Conservation (phyloP, 2,797 vertebrate species). For the Phoeniculus purpureus region DNA sequence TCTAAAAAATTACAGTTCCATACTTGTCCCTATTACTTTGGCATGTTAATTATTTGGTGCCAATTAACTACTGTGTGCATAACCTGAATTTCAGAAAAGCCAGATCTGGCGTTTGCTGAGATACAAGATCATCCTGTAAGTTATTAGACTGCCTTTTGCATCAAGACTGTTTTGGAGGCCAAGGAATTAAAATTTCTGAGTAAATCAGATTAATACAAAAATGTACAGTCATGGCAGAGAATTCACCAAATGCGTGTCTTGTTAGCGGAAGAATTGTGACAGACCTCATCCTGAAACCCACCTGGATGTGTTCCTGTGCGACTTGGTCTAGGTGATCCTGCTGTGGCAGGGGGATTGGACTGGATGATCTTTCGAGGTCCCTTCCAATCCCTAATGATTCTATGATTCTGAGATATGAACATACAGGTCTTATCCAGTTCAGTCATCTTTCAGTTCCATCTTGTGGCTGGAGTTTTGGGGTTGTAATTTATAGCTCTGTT, state of each 20-base stretch:
- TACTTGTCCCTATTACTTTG: slow-evolving; percentile 26
- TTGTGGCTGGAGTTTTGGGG: neutral
- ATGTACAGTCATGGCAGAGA: neutral
- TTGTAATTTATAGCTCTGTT: neutral
- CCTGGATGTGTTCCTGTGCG: too few relatives aligned
- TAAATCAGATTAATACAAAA: neutral
- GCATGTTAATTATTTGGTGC: slow-evolving; percentile 51
- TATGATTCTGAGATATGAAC: neutral
- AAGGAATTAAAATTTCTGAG: neutral
- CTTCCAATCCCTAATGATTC: too few relatives aligned
- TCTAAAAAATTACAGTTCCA: slow-evolving; percentile 19
- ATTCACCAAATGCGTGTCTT: neutral
- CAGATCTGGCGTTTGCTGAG: neutral
- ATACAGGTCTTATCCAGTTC: neutral
- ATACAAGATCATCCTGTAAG: too few relatives aligned
- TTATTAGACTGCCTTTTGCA: neutral
- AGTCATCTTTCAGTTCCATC: neutral
- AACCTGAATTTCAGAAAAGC: slow-evolving; percentile 25
- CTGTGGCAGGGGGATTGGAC: too few relatives aligned
- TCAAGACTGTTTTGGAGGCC: neutral
- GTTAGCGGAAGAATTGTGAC: neutral
- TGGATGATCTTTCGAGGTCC: too few relatives aligned
- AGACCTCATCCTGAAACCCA: neutral
- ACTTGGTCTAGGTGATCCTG: too few relatives aligned
- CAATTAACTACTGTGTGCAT: slow-evolving; percentile 7